phyloP scores from a whole-genome alignment of 2,888 invertebrate genomes.

The Nemotelus pantherinus region DNA sequence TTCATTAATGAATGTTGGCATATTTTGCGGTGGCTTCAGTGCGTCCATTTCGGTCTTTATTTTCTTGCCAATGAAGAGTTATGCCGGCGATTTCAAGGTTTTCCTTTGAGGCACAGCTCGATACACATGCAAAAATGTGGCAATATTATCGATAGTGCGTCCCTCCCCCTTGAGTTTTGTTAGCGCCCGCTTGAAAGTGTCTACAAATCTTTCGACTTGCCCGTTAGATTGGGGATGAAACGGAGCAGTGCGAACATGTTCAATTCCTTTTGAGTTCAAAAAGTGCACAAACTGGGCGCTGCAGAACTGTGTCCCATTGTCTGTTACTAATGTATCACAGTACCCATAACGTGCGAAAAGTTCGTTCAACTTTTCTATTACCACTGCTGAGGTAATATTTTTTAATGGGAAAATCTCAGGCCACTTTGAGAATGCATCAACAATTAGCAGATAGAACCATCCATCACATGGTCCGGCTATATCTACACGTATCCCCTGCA shows the following conservation, averaged over 20 bases:
- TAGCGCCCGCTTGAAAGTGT: neutral
- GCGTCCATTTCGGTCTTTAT: too few relatives aligned
- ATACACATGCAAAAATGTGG: too few relatives aligned
- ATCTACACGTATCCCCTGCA: neutral
- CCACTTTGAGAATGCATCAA: slow-evolving; percentile 13
- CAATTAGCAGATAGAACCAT: neutral
- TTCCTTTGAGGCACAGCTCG: too few relatives aligned
- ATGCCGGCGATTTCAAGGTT: too few relatives aligned
- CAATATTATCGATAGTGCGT: neutral
- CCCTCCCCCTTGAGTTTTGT: neutral
- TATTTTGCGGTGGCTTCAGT: too few relatives aligned
- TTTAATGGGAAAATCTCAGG: neutral
- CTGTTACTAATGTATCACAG: neutral
- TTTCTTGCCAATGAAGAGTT: too few relatives aligned
- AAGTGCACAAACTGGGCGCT: neutral
- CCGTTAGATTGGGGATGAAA: too few relatives aligned
- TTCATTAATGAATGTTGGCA: too few relatives aligned
- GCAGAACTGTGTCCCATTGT: neutral
- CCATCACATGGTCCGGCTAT: too few relatives aligned
- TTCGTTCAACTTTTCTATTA: neutral
- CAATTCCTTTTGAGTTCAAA: neutral
- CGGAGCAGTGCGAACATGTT: neutral
- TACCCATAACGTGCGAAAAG: neutral
- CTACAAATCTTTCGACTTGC: neutral
- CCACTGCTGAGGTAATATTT: neutral